Evolutionary conservation across 2,888 invertebrate species (phyloP).

Genomic region (Rutpela maculata): DNA sequence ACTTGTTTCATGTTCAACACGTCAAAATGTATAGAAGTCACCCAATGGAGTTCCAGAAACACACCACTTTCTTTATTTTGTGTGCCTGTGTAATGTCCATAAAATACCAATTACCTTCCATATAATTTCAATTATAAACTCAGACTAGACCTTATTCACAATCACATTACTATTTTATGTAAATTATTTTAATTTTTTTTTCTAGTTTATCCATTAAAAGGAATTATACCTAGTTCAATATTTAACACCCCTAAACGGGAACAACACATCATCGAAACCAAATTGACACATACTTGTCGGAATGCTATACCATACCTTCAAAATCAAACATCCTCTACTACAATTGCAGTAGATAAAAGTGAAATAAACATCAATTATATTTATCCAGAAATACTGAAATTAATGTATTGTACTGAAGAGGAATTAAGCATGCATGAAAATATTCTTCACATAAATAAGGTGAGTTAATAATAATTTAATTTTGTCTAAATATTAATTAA

Average conservation of each 20-base stretch:
- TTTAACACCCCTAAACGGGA: slow-evolving; percentile 50
- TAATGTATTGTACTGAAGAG: slow-evolving; percentile 55
- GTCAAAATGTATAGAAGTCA: too few species aligned
- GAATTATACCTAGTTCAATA: slow-evolving; percentile 30
- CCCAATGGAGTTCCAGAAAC: too few species aligned
- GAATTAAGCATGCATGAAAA: slow-evolving; percentile 55
- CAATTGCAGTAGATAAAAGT: slow-evolving; percentile 50
- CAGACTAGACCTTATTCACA: too few species aligned
- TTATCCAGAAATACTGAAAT: slow-evolving; percentile 58
- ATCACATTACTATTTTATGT: not conserved
- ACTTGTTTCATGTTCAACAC: too few species aligned
- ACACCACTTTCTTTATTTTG: too few species aligned
- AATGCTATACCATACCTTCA: slow-evolving; percentile 59
- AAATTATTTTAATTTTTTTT: slow-evolving; percentile 12
- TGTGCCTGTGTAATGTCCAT: too few species aligned
- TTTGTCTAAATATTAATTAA: too few species aligned
- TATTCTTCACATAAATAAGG: slow-evolving; percentile 58
- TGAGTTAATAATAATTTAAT: slow-evolving; percentile 38
- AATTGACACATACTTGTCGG: slow-evolving; percentile 46
- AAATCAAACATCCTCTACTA: slow-evolving; percentile 51
- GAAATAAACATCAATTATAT: slow-evolving; percentile 55
- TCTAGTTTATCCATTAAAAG: slow-evolving; percentile 58
- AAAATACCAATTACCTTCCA: too few species aligned
- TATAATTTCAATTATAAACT: too few species aligned
- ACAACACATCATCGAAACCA: slow-evolving; percentile 55